Conservation (phyloP, 1,140 invertebrate genomes). For the Penaeus vannamei region DNA sequence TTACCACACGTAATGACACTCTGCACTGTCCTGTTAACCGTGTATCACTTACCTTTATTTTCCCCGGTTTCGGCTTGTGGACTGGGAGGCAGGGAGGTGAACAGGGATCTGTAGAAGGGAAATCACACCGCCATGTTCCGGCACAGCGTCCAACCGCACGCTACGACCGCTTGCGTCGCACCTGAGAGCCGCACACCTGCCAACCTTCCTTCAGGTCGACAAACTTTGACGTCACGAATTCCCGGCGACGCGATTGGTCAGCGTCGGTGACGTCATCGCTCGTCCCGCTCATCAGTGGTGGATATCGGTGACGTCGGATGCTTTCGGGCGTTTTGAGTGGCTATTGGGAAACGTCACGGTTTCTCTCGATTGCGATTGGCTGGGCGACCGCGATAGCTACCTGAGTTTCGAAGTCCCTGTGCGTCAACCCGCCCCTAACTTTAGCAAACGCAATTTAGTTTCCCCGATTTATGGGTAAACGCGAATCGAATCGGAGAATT, state of each 20-base stretch:
- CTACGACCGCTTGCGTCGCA: slow-evolving; percentile 8
- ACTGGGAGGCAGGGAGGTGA: too few relatives aligned
- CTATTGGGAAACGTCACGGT: neutral
- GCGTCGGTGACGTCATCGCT: neutral
- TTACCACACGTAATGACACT: too few relatives aligned
- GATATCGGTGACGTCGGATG: neutral
- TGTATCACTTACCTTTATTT: too few relatives aligned
- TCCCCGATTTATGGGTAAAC: too few relatives aligned
- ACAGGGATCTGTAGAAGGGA: too few relatives aligned
- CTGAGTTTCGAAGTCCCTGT: neutral
- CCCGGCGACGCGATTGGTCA: neutral
- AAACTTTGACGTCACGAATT: slow-evolving; percentile 26
- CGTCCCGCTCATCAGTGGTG: neutral
- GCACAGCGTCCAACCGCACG: neutral
- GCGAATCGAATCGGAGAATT: too few relatives aligned
- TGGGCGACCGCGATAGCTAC: neutral
- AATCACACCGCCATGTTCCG: neutral
- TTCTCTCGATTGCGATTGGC: neutral
- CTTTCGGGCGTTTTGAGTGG: neutral
- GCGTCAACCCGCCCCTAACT: neutral
- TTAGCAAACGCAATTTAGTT: too few relatives aligned
- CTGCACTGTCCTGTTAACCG: too few relatives aligned
- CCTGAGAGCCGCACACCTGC: slow-evolving; percentile 20
- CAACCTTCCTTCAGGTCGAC: slow-evolving; percentile 23
- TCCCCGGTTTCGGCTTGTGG: too few relatives aligned